Evolutionary conservation across 2,888 invertebrate species (phyloP).

Genomic region (Alentia gelatinosa): DNA sequence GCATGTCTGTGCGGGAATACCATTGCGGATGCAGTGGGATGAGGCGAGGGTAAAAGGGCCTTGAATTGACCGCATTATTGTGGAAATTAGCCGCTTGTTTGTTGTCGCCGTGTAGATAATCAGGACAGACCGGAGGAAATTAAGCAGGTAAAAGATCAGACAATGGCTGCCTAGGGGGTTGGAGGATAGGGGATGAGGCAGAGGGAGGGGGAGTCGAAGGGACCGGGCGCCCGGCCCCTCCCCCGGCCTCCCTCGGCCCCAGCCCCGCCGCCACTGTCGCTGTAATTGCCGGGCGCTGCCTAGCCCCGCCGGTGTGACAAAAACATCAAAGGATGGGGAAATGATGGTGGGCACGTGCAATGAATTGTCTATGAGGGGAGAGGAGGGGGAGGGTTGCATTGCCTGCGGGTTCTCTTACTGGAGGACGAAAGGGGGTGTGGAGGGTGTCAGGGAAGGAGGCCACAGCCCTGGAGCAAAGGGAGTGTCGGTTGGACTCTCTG

Average conservation of each 20-base stretch:
- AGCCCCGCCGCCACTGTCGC: background rate
- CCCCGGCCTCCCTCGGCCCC: background rate
- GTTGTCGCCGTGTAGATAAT: background rate
- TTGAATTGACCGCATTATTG: background rate
- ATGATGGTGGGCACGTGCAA: slow-evolving; percentile 15
- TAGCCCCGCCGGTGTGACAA: background rate
- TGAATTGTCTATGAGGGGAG: slow-evolving; percentile 42
- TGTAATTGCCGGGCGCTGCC: background rate
- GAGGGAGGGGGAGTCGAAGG: background rate
- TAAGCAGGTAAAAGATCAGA: background rate
- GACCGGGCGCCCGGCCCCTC: background rate
- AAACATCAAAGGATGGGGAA: slow-evolving; percentile 24
- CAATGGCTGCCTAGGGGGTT: background rate
- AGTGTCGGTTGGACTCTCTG: background rate
- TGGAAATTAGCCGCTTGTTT: background rate
- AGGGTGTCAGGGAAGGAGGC: background rate
- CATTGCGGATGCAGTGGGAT: too few species aligned
- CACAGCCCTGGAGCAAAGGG: background rate
- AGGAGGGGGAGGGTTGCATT: background rate
- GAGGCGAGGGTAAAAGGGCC: too few species aligned
- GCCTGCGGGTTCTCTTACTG: background rate
- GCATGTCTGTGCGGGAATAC: too few species aligned
- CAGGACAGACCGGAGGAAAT: background rate
- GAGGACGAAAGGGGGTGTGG: background rate
- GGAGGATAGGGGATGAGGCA: background rate